Base-by-base conservation (phyloP, 2,113 vertebrate species). In the Dolichallabes microphthalmus region DNA sequence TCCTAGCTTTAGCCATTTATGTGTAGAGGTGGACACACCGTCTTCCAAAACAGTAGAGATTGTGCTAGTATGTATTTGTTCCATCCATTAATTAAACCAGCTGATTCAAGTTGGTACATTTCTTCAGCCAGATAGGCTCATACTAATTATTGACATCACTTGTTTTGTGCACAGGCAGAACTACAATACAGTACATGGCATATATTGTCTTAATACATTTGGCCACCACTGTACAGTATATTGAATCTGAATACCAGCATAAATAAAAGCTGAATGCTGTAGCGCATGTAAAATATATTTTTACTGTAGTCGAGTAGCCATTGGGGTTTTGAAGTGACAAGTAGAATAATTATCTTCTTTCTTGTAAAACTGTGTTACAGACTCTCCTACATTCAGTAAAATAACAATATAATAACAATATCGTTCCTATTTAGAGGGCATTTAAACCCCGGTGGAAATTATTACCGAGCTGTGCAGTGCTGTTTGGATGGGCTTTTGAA, bases 401-500 rank as follows among this genome's bases (percentile, higher is more conserved):
- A 53, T 81, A 88, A 82, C 77, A 84, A 86, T 86, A 76, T 84
- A 39, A 63, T 81, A 88, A 84, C 80, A 88, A 76, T 76, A 74
- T 76, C 76, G 32, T 50, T 86, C 75, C 64, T 86, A 80, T 88
- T 84, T 84, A 82, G 84, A 84, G 78, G 63, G 82, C 71, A 78
- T 73, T 63, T 12, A 82, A 85, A 71, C 73, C 84, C 88, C 74
- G 35, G 71, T 85, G 84, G 88, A 88, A 82, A 86, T 87, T 71
- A 80, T 74, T 86, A 52, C 35, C 9, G 80, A 82, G 75, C 35
- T 64, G 45, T 73, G 64, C 58, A 27, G n/a, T 20, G 35, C 75
- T 87, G 66, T 88, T 80, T 87, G 87, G 85, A 88, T 81, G 80
- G 83, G 85, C 32, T 83, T 88, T 85, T 90, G 89, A 88, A 90